Evolutionary conservation across 2,113 vertebrate species (phyloP).

Genomic region (Percina caprodes): DNA sequence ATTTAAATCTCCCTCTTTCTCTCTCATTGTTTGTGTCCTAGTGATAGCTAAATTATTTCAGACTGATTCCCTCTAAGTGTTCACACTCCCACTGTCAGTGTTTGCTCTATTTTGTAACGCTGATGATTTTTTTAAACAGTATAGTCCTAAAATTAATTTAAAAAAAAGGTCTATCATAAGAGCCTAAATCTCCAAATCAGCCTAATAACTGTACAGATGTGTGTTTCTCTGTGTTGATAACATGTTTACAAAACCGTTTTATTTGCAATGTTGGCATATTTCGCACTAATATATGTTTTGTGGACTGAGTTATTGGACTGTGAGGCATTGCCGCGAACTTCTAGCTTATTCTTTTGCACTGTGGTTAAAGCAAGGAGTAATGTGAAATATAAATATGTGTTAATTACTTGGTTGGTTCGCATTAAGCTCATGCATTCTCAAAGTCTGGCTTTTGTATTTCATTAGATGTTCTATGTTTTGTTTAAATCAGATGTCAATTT

Average conservation of each 20-base stretch:
- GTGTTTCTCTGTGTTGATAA: constrained; percentile 58
- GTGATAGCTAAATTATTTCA: constrained; percentile 47
- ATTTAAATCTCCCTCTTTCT: constrained; percentile 11
- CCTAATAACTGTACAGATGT: constrained; percentile 63
- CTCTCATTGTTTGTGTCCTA: constrained; percentile 46
- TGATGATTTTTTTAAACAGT: constrained; percentile 38
- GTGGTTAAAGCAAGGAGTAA: constrained; percentile 27
- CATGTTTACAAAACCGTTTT: constrained; percentile 64
- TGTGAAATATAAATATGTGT: constrained; percentile 51
- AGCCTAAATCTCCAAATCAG: constrained; percentile 32
- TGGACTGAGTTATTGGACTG: constrained; percentile 25
- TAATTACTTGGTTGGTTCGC: constrained; percentile 35
- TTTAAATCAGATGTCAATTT: constrained; percentile 24
- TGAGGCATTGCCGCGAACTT: constrained; percentile 37
- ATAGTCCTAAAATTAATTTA: constrained; percentile 2
- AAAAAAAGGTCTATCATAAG: constrained; percentile 6
- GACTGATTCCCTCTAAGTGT: constrained; percentile 28
- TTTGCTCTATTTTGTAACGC: constrained; percentile 47
- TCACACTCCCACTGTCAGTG: constrained; percentile 15
- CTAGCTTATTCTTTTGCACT: constrained; percentile 43
- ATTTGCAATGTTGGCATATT: constrained; percentile 48
- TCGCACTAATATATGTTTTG: constrained; percentile 25
- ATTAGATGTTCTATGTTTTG: constrained; percentile 25
- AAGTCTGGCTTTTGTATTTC: constrained; percentile 23
- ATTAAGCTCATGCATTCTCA: constrained; percentile 24